phyloP scores from a whole-genome alignment of 2,797 vertebrate species.

The Alcedo atthis region DNA sequence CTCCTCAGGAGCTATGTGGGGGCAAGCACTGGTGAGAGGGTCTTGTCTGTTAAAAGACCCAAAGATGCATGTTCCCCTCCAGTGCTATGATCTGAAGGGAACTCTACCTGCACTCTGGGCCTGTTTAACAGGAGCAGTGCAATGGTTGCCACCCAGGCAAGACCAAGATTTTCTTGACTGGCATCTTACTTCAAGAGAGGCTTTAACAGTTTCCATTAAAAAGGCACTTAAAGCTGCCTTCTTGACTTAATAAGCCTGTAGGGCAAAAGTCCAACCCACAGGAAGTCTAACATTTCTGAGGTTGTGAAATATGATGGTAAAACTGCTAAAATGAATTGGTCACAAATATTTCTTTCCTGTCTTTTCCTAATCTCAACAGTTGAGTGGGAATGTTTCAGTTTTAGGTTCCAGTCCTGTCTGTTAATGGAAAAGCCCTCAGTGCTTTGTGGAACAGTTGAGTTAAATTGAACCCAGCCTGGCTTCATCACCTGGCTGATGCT shows the following conservation, averaged over 20 bases:
- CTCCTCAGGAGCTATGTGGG: neutral
- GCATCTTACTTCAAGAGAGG: neutral
- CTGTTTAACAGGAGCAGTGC: neutral
- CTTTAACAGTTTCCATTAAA: conserved; percentile 36
- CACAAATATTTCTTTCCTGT: conserved; percentile 57
- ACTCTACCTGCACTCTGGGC: neutral
- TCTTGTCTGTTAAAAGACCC: neutral
- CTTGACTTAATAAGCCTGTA: conserved; percentile 47
- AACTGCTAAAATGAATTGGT: conserved; percentile 60
- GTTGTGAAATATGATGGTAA: conserved; percentile 62
- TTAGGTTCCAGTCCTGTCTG: conserved; percentile 18
- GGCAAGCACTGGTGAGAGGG: neutral
- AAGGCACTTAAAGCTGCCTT: conserved; percentile 42
- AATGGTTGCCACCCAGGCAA: neutral
- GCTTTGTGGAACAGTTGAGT: neutral
- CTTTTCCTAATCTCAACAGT: conserved; percentile 37
- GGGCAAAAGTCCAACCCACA: conserved; percentile 63
- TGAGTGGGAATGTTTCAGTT: conserved; percentile 28
- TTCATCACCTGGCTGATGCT: neutral
- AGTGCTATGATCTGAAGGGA: neutral
- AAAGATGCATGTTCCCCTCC: neutral
- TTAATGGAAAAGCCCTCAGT: conserved; percentile 11
- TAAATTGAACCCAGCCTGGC: neutral
- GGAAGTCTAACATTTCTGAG: conserved; percentile 68
- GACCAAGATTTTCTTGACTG: neutral